Conservation (phyloP, 2,888 invertebrate genomes). For the Drosophila algonquin region DNA sequence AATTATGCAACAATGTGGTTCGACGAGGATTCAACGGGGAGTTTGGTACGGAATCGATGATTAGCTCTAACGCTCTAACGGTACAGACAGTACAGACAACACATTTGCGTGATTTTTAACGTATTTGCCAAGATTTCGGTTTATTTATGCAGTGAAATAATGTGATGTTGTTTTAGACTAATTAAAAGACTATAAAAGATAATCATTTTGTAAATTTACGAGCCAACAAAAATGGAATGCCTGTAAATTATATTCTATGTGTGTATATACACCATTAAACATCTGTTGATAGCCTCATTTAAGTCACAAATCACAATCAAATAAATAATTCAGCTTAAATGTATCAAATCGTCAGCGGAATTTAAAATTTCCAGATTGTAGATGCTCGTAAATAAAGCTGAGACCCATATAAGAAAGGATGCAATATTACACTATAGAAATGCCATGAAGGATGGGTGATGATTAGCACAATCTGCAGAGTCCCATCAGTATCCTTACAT, state of each 20-base stretch:
- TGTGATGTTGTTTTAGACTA: neutral
- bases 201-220: constrained; percentile 10
- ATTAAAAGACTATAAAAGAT: neutral
- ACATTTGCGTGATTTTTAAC: neutral
- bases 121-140: neutral
- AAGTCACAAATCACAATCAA: constrained; percentile 20
- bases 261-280: constrained; percentile 16
- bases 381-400: neutral
- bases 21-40: neutral
- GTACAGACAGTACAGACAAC: neutral
- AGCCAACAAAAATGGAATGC: constrained; percentile 15
- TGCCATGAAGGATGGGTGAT: no score
- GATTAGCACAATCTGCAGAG: no score
- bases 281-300: constrained; percentile 7
- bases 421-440: neutral
- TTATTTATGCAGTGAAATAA: neutral
- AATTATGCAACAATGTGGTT: constrained; percentile 14
- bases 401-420: neutral
- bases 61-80: neutral
- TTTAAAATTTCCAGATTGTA: neutral
- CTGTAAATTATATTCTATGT: constrained; percentile 18
- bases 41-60: neutral
- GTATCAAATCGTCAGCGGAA: neutral
- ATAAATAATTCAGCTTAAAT: constrained; percentile 13
- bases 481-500: no score